Evolutionary conservation across 2,113 vertebrate genomes (phyloP).

Genomic region (Noturus placidus): DNA sequence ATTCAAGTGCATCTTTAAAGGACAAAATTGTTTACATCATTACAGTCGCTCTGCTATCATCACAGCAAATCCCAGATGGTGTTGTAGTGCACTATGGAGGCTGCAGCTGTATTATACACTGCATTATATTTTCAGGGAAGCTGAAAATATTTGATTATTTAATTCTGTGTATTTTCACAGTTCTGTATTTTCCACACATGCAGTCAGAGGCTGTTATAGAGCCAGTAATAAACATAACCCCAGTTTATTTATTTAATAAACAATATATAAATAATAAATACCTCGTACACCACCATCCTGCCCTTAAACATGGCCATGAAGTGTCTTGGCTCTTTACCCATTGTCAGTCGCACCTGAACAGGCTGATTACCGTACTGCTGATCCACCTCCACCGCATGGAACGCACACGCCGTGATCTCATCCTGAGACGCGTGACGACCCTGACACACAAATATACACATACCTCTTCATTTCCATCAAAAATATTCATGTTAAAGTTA

Average conservation of each 20-base stretch:
- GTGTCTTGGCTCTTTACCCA: conserved; percentile 88
- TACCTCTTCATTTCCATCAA: neutral
- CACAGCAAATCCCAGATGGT: too few species aligned
- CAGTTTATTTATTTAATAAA: neutral
- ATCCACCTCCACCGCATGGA: conserved; percentile 80
- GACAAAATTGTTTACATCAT: too few species aligned
- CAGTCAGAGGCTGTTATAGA: too few species aligned
- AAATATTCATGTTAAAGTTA: neutral
- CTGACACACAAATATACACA: conserved; percentile 58
- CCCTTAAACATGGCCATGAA: conserved; percentile 89
- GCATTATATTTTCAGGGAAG: too few species aligned
- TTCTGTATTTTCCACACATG: neutral
- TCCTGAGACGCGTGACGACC: conserved; percentile 81
- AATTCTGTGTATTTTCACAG: too few species aligned
- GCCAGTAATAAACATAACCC: too few species aligned
- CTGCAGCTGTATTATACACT: too few species aligned
- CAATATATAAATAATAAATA: conserved; percentile 43
- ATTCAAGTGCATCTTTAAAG: too few species aligned
- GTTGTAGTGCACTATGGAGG: too few species aligned
- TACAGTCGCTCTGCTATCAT: too few species aligned
- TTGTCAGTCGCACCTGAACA: conserved; percentile 80
- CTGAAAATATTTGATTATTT: too few species aligned
- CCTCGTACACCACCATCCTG: conserved; percentile 85
- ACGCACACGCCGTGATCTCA: conserved; percentile 83
- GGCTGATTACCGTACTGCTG: conserved; percentile 73